These are phyloP conservation scores for Sylvia atricapilla DNA, from an alignment of 2,113 vertebrate genomes.

Conservation along the genomic window DNA sequence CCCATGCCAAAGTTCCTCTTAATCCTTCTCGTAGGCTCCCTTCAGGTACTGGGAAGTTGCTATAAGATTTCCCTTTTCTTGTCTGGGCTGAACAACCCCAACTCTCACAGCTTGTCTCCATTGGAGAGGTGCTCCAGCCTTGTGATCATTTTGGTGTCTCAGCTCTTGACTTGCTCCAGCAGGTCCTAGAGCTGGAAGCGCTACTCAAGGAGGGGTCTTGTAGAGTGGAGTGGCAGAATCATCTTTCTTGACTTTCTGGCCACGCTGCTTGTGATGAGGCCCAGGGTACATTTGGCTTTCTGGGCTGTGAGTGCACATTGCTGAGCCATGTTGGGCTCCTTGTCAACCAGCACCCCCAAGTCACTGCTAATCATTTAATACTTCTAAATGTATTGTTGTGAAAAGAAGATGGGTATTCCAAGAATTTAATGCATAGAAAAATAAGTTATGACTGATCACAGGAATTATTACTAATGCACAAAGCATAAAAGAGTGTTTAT, in stretches of 20 bases:
- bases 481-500: neutral
- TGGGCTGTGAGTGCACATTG: rapidly evolving
- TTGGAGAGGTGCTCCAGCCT: neutral
- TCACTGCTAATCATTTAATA: neutral
- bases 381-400: neutral
- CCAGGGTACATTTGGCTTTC: neutral
- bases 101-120: neutral
- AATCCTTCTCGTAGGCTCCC: neutral
- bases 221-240: neutral
- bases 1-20: neutral
- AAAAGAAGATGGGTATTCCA: neutral
- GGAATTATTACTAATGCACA: neutral
- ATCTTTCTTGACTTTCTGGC: neutral
- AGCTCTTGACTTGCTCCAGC: neutral
- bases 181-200: neutral
- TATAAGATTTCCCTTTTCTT: neutral
- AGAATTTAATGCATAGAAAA: neutral
- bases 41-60: neutral
- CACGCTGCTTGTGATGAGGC: neutral
- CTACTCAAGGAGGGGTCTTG: neutral
- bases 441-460: neutral
- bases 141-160: neutral
- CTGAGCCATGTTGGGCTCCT: neutral
- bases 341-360: neutral
- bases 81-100: neutral